Base-by-base conservation (phyloP, 2,113 vertebrate species). In the Suricata suricatta region DNA sequence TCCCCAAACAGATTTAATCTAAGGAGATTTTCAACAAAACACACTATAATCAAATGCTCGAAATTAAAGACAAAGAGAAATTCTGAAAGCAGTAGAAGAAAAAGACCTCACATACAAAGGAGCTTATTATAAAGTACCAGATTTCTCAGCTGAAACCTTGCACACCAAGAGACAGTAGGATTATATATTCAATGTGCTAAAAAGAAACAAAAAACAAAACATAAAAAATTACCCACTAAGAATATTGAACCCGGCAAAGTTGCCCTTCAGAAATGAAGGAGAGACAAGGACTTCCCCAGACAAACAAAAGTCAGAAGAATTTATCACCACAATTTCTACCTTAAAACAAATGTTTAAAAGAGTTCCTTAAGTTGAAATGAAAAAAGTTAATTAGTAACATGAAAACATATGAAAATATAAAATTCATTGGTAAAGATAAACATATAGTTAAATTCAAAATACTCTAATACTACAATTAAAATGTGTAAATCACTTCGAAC, bases 381-480 rank as follows among this genome's bases (percentile, higher is more conserved):
- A 87, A 86, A n/a, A 4, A 57, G 47, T 83, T 83, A 63, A 71
- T 57, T 80, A 88, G 21, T 52, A 74, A 72, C 17, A 84, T 54
- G 44, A 54, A 95, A 83, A 38, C 38, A 50, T 64, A 15, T 77
- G 27, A 76, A 93, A 66, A 14, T 66, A 77, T 38, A 93, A 93
- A 74, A 90, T 64, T 64, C 19, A 44, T 23, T 76, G 15, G n/a
- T 90, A 41, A 95, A 74, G 16, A 14, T 72, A 83, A 95, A 44
- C 52, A 76, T 83, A 90, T 83, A 64, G 9, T 83, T 64, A 74
- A 76, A n/a, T 95, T 90, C 21, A 95, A 89, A 90, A 66, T 76
- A 76, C 44, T 82, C 47, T 74, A 52, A 66, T n/a, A 41, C 23
- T 68, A 25, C 29, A 41, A 44, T 57, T 84, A 11, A 54, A 9